Percentiles rank a stretch among this genome's conserved stretches.
These are phyloP conservation scores for Sebastes schlegelii DNA, from an alignment of 2,113 vertebrate species.

Conservation along the genomic window DNA sequence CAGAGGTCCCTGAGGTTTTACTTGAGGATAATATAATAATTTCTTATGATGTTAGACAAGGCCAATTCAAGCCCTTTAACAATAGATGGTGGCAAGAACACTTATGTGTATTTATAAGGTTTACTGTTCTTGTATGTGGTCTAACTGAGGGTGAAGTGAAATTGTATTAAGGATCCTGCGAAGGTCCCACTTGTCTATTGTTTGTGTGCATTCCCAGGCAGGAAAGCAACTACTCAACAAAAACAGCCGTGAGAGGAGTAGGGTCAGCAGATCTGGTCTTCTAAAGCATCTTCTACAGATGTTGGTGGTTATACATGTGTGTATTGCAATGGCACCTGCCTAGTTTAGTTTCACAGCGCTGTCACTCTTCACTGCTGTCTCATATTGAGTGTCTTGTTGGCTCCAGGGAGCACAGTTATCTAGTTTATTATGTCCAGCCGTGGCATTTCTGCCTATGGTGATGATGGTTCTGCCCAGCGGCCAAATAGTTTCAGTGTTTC, in stretches of 20 bases:
- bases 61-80: background rate
- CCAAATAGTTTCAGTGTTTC: background rate
- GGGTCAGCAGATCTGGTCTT: background rate
- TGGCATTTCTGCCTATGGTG: slow-evolving; percentile 1
- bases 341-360: background rate
- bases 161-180: background rate
- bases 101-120: background rate
- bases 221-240: background rate
- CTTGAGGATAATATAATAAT: background rate
- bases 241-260: background rate
- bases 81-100: background rate
- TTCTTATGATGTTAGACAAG: background rate
- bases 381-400: background rate
- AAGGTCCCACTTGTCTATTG: background rate
- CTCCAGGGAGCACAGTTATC: slow-evolving; percentile 5
- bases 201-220: background rate
- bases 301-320: background rate
- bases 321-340: background rate
- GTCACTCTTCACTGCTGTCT: background rate
- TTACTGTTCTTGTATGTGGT: background rate
- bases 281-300: background rate
- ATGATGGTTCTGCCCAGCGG: background rate
- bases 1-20: background rate
- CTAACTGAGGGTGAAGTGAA: background rate
- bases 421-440: background rate